Evolutionary conservation across 2,888 invertebrate genomes (phyloP), one percentile per base, ranked within the genome.

Genomic region (Coelinius sp.): DNA sequence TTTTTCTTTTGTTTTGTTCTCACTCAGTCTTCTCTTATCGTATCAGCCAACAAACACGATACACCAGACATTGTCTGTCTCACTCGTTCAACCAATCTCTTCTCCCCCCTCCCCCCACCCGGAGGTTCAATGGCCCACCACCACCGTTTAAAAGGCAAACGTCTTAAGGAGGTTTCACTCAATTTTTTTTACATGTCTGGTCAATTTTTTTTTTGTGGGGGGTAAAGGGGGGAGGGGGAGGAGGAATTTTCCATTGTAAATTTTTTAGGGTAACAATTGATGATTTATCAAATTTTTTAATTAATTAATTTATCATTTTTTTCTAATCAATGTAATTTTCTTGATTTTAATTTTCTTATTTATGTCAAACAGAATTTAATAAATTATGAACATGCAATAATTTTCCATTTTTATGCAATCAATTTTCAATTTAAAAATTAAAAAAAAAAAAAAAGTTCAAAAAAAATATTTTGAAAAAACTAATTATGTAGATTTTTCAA

Each of bases 41-140:
- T 59, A 59, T 59, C 59, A 59, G 59, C 59, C 59, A 59, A 59
- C 59, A 35, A 31, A 59, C 35, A 59, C 59, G 59, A 59, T 59
- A 59, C 59, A 59, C 59, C 59, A 59, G 59, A 59, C 59, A 59
- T 59, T 59, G 17, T 59, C 59, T 59, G 31, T 59, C 59, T 59
- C 59, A 17, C 59, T 59, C 35, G 35, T 35, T 59, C 31, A 59
- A 59, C 59, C 59, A 59, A 35, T 24, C 41, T 41, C 38, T 31
- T 35, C 59, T 56, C 56, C 25, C 25, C 31, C n/a, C 31, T 22
- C 38, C 59, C 25, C 56, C 25, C 25, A n/a, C n/a, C 31, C 22
- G 22, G 17, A 63, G 41, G 63, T 63, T 63, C 44, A 63, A 63
- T 63, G 41, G 63, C 63, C 63, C 63, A 63, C 44, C 63, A 63